Percentiles rank a stretch among this genome's conserved stretches.
Evolutionary conservation across 2,888 invertebrate genomes (phyloP).

Genomic region (Ophion ellenae): DNA sequence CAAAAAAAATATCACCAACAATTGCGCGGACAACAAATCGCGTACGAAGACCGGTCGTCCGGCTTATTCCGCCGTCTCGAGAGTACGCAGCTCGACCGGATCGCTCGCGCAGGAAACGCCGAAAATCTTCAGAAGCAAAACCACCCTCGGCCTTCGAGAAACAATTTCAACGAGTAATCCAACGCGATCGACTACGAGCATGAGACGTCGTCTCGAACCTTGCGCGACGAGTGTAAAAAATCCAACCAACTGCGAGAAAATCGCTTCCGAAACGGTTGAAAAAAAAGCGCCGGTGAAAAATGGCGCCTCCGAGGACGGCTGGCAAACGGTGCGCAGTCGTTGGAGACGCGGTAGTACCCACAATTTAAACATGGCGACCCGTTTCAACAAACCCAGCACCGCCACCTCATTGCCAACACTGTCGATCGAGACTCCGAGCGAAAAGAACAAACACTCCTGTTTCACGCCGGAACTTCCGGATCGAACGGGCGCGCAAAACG

Average conservation of each 20-base stretch:
- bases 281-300: slow-evolving; percentile 67
- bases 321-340: slow-evolving; percentile 94
- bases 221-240: slow-evolving; percentile 11
- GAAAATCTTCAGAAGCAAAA: slow-evolving; percentile 79
- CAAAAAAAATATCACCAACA: slow-evolving; percentile 9
- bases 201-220: slow-evolving; percentile 74
- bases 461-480: slow-evolving; percentile 75
- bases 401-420: slow-evolving; percentile 92
- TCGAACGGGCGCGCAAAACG: slow-evolving; percentile 70
- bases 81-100: slow-evolving; percentile 72
- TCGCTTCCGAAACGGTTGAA: not conserved
- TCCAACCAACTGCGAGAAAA: slow-evolving; percentile 69
- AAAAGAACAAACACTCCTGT: slow-evolving; percentile 76
- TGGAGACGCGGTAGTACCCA: slow-evolving; percentile 88
- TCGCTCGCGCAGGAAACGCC: slow-evolving; percentile 71
- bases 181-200: slow-evolving; percentile 76
- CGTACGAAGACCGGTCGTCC: slow-evolving; percentile 73
- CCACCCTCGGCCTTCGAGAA: slow-evolving; percentile 77
- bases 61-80: slow-evolving; percentile 84
- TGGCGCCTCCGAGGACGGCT: slow-evolving; percentile 87
- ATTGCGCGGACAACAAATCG: slow-evolving; percentile 24
- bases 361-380: slow-evolving; percentile 86
- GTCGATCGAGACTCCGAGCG: slow-evolving; percentile 80
- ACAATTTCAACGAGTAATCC: slow-evolving; percentile 68
- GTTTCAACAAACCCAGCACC: slow-evolving; percentile 93